Evolutionary conservation across 2,888 invertebrate genomes (phyloP).

Genomic region (Tipula unca): DNA sequence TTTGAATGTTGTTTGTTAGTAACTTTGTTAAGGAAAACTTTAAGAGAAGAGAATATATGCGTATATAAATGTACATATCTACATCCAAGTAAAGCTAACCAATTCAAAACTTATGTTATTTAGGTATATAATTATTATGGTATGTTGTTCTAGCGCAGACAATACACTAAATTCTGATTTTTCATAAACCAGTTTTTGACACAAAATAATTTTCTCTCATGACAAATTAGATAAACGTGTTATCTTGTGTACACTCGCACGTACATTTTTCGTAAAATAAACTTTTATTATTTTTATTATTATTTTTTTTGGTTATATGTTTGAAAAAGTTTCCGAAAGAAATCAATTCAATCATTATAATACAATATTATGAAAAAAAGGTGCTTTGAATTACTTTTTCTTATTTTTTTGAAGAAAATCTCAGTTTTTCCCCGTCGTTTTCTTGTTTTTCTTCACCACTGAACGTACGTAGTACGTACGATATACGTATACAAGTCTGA

Average conservation of each 20-base stretch:
- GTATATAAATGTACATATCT: background rate
- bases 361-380: background rate
- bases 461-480: background rate
- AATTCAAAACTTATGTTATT: background rate
- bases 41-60: background rate
- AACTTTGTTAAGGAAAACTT: background rate
- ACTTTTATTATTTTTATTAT: background rate
- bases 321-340: background rate
- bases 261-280: background rate
- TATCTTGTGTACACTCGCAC: background rate
- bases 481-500: background rate
- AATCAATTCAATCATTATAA: background rate
- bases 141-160: background rate
- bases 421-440: background rate
- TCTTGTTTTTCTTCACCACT: background rate
- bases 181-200: background rate
- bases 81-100: background rate
- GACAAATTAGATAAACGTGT: slow-evolving; percentile 2
- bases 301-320: background rate
- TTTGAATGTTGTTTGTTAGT: background rate
- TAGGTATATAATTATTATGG: background rate
- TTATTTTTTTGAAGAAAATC: background rate
- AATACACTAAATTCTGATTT: background rate
- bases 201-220: slow-evolving; percentile 8
- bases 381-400: background rate